Conservation (phyloP, 2,888 invertebrate species). For the Drosophila pullipes region DNA sequence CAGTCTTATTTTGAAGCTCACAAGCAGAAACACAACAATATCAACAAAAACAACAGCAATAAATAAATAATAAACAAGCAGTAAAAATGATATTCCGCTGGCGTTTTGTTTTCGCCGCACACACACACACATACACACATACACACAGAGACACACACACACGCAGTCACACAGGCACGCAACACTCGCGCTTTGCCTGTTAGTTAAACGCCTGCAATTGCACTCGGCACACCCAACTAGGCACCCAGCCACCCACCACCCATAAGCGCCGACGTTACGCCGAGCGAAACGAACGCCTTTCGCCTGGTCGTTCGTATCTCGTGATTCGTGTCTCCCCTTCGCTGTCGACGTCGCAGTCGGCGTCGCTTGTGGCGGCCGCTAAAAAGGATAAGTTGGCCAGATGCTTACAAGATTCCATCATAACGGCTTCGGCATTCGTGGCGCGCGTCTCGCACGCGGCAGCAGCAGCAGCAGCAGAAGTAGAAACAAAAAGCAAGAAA, state of each 20-base stretch:
- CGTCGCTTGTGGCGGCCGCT: conserved; percentile 31
- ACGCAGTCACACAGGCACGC: conserved; percentile 7
- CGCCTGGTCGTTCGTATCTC: conserved; percentile 17
- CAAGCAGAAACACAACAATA: conserved; percentile 40
- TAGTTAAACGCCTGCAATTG: conserved; percentile 59
- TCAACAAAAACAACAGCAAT: conserved; percentile 23
- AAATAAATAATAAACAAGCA: conserved; percentile 51
- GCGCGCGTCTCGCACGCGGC: conserved; percentile 68
- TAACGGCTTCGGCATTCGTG: conserved; percentile 77
- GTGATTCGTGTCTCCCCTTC: conserved; percentile 10
- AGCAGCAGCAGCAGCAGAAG: conserved; percentile 32
- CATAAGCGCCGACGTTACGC: background rate
- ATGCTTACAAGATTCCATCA: conserved; percentile 78
- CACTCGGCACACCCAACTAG: conserved; percentile 28
- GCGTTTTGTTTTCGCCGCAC: conserved; percentile 37
- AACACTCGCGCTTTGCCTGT: conserved; percentile 44
- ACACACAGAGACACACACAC: background rate
- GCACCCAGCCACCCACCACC: background rate
- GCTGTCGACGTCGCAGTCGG: conserved; percentile 18
- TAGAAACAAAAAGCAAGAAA: conserved; percentile 6
- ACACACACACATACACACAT: conserved; percentile 12
- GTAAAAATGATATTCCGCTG: conserved; percentile 52
- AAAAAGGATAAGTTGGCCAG: conserved; percentile 73
- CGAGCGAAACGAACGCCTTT: conserved; percentile 16
- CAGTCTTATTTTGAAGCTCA: conserved; percentile 59